A percentile compares a stretch with the other conserved stretches of the same genome.
These are phyloP conservation scores for Hylia prasina DNA, from an alignment of 2,113 vertebrate genomes.

Conservation along the genomic window DNA sequence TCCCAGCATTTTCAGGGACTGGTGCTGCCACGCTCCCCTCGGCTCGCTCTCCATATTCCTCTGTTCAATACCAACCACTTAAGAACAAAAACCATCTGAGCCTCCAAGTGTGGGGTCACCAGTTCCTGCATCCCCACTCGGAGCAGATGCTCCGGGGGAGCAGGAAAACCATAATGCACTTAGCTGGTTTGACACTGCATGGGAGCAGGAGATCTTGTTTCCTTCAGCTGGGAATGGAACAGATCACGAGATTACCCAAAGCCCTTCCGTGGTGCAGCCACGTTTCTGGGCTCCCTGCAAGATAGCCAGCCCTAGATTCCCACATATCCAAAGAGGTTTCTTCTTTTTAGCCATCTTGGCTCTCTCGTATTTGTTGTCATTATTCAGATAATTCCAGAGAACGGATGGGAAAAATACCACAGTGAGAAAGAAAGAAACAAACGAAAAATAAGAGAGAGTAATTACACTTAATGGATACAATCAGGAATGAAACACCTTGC, in stretches of 20 bases:
- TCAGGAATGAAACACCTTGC: background rate
- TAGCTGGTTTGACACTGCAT: background rate
- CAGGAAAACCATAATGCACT: background rate
- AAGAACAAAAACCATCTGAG: background rate
- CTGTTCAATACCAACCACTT: background rate
- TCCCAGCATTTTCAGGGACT: background rate
- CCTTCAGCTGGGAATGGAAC: background rate
- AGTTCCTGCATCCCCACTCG: background rate
- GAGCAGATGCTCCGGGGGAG: background rate
- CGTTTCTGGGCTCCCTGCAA: background rate
- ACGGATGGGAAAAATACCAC: rapidly evolving
- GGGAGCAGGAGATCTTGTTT: slow-evolving; percentile 11
- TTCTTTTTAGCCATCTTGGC: background rate
- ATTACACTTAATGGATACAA: background rate
- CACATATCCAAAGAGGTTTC: background rate
- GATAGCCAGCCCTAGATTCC: background rate
- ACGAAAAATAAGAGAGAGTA: background rate
- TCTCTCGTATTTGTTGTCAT: background rate
- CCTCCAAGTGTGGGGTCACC: background rate
- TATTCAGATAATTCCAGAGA: background rate
- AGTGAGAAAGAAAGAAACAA: background rate
- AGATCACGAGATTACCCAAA: background rate
- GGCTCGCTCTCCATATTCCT: rapidly evolving
- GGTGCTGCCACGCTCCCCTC: background rate
- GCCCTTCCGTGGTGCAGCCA: background rate